Evolutionary conservation across 2,888 invertebrate genomes (phyloP).

Genomic region (Ernsta delagoae): DNA sequence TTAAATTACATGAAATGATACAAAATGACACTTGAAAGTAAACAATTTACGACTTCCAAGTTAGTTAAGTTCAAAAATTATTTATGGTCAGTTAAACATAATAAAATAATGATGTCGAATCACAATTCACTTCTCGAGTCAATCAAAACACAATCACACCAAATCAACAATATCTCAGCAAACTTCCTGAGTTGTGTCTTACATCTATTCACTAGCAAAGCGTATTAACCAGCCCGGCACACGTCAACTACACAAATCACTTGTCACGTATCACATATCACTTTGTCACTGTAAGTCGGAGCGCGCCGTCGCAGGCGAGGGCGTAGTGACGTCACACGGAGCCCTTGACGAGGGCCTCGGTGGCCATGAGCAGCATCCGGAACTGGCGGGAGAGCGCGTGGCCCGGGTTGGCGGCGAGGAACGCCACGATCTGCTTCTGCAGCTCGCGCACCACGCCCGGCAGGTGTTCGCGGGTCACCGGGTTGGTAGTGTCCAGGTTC

Average conservation of each 20-base stretch:
- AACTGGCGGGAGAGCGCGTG: constrained; percentile 87
- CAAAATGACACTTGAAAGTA: no score
- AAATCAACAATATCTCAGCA: not conserved
- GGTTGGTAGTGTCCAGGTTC: constrained; percentile 90
- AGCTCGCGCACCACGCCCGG: constrained; percentile 91
- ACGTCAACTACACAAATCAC: not conserved
- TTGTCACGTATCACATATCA: constrained; percentile 4
- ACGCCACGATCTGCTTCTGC: constrained; percentile 84
- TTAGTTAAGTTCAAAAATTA: no score
- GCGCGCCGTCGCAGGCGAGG: constrained; percentile 18
- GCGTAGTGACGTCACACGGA: constrained; percentile 56
- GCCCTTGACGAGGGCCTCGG: constrained; percentile 81
- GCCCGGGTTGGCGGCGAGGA: constrained; percentile 80
- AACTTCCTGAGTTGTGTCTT: not conserved
- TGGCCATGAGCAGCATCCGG: constrained; percentile 90
- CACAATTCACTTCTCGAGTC: not conserved
- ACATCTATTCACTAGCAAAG: not conserved
- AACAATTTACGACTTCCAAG: no score
- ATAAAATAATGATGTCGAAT: no score
- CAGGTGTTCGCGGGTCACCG: constrained; percentile 93
- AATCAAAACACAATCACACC: not conserved
- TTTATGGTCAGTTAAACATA: no score
- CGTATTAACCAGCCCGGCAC: not conserved
- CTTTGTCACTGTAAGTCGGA: constrained; percentile 9
- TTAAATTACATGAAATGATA: no score